A percentile compares a stretch with the other conserved stretches of the same genome.
These are phyloP conservation scores for Hirudinaria manillensis DNA, from an alignment of 2,888 invertebrate species.

Conservation along the genomic window DNA sequence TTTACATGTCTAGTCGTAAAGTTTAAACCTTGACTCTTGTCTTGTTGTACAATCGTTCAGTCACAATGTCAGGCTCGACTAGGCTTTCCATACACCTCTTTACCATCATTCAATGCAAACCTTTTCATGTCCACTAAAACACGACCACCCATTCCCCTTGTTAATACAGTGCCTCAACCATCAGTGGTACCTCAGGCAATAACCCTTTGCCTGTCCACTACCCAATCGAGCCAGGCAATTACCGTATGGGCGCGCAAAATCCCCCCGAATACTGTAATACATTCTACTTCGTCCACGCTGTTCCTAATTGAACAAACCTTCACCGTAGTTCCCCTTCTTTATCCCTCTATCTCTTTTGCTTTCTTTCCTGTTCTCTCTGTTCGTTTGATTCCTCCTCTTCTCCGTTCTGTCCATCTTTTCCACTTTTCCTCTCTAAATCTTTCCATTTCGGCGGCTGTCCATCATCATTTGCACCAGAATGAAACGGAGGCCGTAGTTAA, in stretches of 20 bases:
- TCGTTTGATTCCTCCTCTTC: background rate
- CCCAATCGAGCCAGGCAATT: background rate
- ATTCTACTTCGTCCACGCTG: background rate
- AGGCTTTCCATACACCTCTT: no score
- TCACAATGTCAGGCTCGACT: no score
- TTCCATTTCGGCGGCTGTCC: background rate
- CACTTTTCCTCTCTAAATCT: conserved; percentile 3
- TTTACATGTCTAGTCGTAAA: no score
- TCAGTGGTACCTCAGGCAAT: no score
- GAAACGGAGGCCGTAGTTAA: no score
- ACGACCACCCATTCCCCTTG: no score
- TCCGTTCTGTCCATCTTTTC: background rate
- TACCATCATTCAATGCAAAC: no score
- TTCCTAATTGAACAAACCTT: conserved; percentile 1
- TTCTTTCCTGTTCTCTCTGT: background rate
- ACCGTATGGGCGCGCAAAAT: background rate
- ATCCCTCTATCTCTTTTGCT: background rate
- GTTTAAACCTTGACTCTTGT: no score
- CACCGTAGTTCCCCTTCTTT: background rate
- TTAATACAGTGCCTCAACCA: no score
- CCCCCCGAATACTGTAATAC: background rate
- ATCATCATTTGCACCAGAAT: background rate
- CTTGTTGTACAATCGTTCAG: no score
- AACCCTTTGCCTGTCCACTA: no score
- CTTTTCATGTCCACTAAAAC: no score